Evolutionary conservation across 1,140 invertebrate genomes (phyloP), one percentile per base, ranked within the genome.

Genomic region (Mamestra configurata): DNA sequence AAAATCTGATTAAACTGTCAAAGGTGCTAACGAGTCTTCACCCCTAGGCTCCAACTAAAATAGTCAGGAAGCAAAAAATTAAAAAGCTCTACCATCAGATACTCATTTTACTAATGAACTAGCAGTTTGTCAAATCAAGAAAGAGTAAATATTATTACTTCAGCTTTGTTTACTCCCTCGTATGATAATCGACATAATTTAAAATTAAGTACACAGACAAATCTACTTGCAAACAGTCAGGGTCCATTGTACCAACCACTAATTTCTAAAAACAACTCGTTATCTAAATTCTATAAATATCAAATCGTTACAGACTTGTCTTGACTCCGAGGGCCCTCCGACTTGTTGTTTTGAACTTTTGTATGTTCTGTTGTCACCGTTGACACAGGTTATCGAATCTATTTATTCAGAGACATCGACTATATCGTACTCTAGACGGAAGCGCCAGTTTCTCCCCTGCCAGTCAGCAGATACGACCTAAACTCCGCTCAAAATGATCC

Each of bases 321-420:
- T 86, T 88, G 75, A 87, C 79, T 79, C 75, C 76, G 79, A 82
- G 87, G 88, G 88, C 89, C 84, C 83, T 85, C 87, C 84, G 86
- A 89, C 88, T 90, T 93, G 91, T 94, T 94, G 91, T 94, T 94
- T 92, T 93, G 88, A 93, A 94, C 89, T 93, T 89, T 88, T 88
- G 88, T 88, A 68, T 86, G 87, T 89, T 85, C 87, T 89, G 82
- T 92, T 86, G 82, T 88, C 79, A 89, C 84, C 84, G 87, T 90
- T 91, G 88, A 93, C 87, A 93, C 88, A 90, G 90, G 93, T 93
- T 94, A 94, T 93, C 93, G 76, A 84, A 85, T 91, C 84, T 92
- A 92, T 94, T 92, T 94, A 90, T 92, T 91, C 82, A 88, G 85
- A 92, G 87, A 68, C 87, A 89, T 87, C 86, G 76, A 84, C 82